Evolutionary conservation across 2,888 invertebrate species (phyloP), one percentile per base, ranked within the genome.

Genomic region (Stramonita haemastoma): DNA sequence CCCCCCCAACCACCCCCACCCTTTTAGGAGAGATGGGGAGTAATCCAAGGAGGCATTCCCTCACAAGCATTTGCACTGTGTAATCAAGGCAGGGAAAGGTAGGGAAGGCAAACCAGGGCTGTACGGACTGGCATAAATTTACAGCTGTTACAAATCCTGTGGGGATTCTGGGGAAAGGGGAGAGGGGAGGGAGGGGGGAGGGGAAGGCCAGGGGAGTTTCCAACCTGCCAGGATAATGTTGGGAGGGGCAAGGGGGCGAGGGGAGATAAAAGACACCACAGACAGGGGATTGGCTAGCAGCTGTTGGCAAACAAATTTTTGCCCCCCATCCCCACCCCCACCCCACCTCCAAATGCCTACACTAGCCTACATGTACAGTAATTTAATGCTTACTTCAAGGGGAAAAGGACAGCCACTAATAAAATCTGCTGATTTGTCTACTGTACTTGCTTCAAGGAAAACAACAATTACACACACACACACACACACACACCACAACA

Each of bases 91-190:
- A 1, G 1, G 70, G 70, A 70, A 26, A 22, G 26, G 70, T 17
- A 36, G 81, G 81, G 34, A 83, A 32, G 22, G 34, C 19, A n/a
- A 46, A 79, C 17, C 79, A 34, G 34, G 81, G 5, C 46, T 26
- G 26, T 6, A 11, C 29, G 84, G 29, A 88, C 22, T 60, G 88
- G 32, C 57, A 88, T 11, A 34, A 56, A 13, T 70, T 32, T 13
- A 15, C 79, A 77, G 73, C 87, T 73, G 73, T 32, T 87, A 73
- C 26, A 1, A 34, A 11, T 46, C 87, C 46, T 79, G n/a, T 46
- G 26, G 87, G 34, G 60, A 77, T 36, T 34, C 19, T 19, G 46
- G 26, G 34, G 36, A 26, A 83, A 66, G 32, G 6, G 22, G 66
- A 13, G 29, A 26, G 22, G 36, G 17, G 57, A 46, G 36, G 70